These are phyloP conservation scores for Caretta caretta DNA, from an alignment of 2,113 vertebrate species.

Conservation along the genomic window DNA sequence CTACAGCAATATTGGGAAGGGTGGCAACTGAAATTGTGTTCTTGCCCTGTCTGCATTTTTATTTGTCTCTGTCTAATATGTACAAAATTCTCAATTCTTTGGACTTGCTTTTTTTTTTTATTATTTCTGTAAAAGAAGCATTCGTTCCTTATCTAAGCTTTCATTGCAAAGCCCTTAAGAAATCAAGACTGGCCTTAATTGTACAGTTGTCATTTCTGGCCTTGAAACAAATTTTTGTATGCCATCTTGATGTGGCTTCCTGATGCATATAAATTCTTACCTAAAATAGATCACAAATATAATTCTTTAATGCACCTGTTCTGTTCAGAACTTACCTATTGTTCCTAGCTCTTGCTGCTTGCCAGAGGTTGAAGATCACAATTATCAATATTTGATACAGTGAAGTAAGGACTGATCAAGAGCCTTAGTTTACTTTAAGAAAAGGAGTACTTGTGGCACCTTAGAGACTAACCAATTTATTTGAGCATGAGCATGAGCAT, in stretches of 20 bases:
- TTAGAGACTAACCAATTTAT: too few species aligned
- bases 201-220: rapidly evolving
- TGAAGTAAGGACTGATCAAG: neutral
- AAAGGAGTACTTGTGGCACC: too few species aligned
- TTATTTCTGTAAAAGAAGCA: neutral
- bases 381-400: neutral
- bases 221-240: neutral
- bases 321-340: neutral
- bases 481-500: too few species aligned
- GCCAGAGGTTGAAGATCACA: too few species aligned
- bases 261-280: neutral
- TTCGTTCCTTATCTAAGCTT: neutral
- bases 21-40: neutral
- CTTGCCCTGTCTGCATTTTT: neutral
- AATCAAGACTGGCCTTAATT: neutral
- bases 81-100: neutral
- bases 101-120: neutral
- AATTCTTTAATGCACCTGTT: neutral
- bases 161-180: neutral
- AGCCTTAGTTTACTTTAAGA: neutral
- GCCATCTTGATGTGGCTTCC: neutral
- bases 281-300: too few species aligned
- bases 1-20: neutral
- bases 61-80: neutral
- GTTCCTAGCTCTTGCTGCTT: neutral